Evolutionary conservation across 2,797 vertebrate genomes (phyloP), one percentile per base, ranked within the genome.

Genomic region (Chlorospingus flavigularis): DNA sequence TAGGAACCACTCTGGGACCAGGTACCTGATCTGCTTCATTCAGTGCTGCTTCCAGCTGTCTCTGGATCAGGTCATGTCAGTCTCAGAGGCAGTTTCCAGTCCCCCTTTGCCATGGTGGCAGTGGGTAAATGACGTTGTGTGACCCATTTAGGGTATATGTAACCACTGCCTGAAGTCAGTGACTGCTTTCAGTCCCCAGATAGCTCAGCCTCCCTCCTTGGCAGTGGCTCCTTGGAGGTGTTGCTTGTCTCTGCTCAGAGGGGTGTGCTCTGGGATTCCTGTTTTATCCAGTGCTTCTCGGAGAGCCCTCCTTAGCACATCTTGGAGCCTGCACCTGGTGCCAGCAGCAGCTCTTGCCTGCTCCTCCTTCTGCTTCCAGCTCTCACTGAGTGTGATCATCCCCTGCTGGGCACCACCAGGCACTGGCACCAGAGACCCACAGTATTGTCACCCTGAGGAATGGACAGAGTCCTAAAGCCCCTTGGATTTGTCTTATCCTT

Each of bases 341-440:
- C 16, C 7, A 35, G 51, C 42, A 76, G 33, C 31, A 71, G 33
- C 25, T 63, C 15, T 26, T 80, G 28, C 2, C 57, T 83, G 45
- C 18, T 80, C 4, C 31, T 76, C 35, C 10, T 5, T 12, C 9
- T 63, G 61, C 3, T 14, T 67, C 5, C 30, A 40, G 28, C 33
- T 74, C 33, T 11, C 31, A 6, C 11, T 7, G 35, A 40, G 37
- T 5, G 35, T 12, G 10, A 40, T 30, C 0, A 9, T 43, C 26
- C 18, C 23, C 37, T 68, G 30, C 37, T 37, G 76, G 60, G 20
- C 48, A 65, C 24, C 13, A 25, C 16, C 13, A 43, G 43, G 43
- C 51, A 14, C 43, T 73, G 5, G 0, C 6, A 2, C 40, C 6
- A 23, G n/a, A 72, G 21, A 39, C 10, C 5, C 21, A 9, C 0